A percentile compares a stretch with the other conserved stretches of the same genome.
These are phyloP conservation scores for Lepidonotus clava DNA, from an alignment of 2,888 invertebrate species.

Conservation along the genomic window DNA sequence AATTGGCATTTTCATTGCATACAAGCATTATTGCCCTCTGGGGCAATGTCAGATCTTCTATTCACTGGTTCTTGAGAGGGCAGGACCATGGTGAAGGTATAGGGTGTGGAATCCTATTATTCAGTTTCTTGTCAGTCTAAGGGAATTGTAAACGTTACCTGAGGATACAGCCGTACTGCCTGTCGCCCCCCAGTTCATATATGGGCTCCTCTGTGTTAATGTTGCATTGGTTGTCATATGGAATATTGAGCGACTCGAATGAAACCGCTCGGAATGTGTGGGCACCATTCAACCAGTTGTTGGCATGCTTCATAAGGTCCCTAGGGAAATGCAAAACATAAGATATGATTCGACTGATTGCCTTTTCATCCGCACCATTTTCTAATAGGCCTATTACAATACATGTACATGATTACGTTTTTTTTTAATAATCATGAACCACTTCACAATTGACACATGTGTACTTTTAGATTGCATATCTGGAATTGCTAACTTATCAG, in stretches of 20 bases:
- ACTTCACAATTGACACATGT: no score
- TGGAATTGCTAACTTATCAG: no score
- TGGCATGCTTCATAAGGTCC: not conserved
- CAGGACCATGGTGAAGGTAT: no score
- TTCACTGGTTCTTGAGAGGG: not conserved
- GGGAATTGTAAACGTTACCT: no score
- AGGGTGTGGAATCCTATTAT: no score
- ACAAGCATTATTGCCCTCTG: not conserved
- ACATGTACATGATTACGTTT: not conserved
- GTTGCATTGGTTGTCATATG: not conserved
- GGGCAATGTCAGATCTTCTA: not conserved
- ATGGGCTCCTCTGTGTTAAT: not conserved
- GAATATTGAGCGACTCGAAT: not conserved
- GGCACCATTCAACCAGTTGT: not conserved
- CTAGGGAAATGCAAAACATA: not conserved
- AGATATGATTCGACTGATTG: not conserved
- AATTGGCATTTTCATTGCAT: not conserved
- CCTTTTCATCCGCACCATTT: not conserved
- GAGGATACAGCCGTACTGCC: not conserved
- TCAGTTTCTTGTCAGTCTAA: no score
- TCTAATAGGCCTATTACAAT: no score
- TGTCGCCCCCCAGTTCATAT: not conserved
- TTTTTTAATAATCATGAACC: no score
- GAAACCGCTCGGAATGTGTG: not conserved
- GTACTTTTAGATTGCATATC: no score